Evolutionary conservation across 1,140 invertebrate species (phyloP).

Genomic region (Bicyclus anynana): DNA sequence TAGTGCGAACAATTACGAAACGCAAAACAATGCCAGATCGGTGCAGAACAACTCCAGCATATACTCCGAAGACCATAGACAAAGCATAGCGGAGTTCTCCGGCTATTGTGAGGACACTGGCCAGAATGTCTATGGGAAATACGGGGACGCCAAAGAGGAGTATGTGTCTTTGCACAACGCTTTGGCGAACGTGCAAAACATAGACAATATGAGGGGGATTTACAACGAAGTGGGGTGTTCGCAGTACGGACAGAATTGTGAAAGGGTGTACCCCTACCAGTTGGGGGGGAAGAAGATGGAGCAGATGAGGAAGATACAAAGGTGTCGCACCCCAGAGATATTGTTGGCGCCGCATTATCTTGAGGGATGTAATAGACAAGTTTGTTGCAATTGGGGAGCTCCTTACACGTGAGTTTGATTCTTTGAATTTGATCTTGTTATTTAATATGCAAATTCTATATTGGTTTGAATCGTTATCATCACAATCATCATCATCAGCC

Average conservation of each 20-base stretch:
- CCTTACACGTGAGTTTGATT: conserved; percentile 57
- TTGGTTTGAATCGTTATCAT: too few relatives aligned
- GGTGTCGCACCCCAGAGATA: conserved; percentile 86
- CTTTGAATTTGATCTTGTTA: neutral
- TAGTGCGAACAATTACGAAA: conserved; percentile 54
- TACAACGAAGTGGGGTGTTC: conserved; percentile 40
- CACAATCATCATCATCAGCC: too few relatives aligned
- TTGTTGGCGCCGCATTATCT: conserved; percentile 86
- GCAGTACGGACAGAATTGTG: conserved; percentile 53
- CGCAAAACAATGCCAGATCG: conserved; percentile 40
- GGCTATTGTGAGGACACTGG: conserved; percentile 45
- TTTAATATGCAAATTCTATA: too few relatives aligned
- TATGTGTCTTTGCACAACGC: conserved; percentile 50
- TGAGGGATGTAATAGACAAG: conserved; percentile 59
- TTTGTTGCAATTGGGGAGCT: conserved; percentile 74
- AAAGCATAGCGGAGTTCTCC: conserved; percentile 51
- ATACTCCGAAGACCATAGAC: conserved; percentile 54
- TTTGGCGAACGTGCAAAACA: conserved; percentile 42
- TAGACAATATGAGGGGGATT: conserved; percentile 49
- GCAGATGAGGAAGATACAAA: conserved; percentile 69
- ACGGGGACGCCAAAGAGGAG: conserved; percentile 46
- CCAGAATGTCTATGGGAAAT: conserved; percentile 41
- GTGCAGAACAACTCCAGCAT: conserved; percentile 37
- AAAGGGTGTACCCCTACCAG: conserved; percentile 44
- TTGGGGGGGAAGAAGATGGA: conserved; percentile 53